phyloP scores from a whole-genome alignment of 2,113 vertebrate genomes.

The Grantiella picta region DNA sequence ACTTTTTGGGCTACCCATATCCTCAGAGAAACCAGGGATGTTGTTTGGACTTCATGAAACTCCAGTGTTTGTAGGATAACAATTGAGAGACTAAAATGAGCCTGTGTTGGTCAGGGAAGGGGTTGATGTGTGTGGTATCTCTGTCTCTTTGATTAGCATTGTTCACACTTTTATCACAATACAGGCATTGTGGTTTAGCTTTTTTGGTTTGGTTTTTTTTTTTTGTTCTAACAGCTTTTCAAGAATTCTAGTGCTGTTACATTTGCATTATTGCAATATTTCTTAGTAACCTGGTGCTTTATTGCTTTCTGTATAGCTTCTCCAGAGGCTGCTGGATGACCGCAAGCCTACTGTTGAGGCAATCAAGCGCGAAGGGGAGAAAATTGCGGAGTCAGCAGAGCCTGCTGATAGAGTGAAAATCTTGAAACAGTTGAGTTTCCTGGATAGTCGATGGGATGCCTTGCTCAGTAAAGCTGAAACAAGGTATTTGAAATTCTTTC shows the following conservation, averaged over 20 bases:
- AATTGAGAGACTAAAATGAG: neutral
- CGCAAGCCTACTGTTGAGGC: conserved; percentile 90
- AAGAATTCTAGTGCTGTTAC: neutral
- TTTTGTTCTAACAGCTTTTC: neutral
- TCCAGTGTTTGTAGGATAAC: neutral
- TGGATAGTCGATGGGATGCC: conserved; percentile 89
- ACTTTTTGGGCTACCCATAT: neutral
- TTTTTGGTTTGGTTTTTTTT: neutral
- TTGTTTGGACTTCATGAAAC: neutral
- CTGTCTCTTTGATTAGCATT: neutral
- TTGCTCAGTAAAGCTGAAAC: conserved; percentile 91
- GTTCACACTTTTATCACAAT: neutral
- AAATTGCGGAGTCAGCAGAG: conserved; percentile 88
- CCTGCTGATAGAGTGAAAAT: conserved; percentile 89
- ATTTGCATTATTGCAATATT: neutral
- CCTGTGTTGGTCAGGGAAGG: neutral
- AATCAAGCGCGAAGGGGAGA: conserved; percentile 92
- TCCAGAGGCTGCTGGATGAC: conserved; percentile 93
- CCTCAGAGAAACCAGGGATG: neutral
- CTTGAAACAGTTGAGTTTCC: conserved; percentile 84
- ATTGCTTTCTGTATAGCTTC: conserved; percentile 77
- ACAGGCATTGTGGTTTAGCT: neutral
- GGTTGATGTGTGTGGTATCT: neutral
- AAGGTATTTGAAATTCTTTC: conserved; percentile 74
- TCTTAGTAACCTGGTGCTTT: neutral